Evolutionary conservation across 2,113 vertebrate genomes (phyloP).

Genomic region (Pteropus alecto): DNA sequence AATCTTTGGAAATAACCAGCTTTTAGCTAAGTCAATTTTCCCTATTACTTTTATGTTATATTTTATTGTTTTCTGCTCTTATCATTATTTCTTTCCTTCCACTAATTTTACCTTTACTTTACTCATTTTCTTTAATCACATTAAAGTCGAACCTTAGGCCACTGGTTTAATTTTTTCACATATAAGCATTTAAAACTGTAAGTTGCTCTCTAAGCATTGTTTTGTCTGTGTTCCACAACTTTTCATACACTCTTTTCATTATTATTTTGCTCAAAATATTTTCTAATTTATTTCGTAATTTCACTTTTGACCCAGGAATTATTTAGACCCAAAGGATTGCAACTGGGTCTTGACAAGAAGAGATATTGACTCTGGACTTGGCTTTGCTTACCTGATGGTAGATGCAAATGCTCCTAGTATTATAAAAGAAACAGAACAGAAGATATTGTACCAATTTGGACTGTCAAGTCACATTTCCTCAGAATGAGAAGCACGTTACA

Average conservation of each 20-base stretch:
- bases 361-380: background rate
- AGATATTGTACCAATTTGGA: background rate
- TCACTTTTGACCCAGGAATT: background rate
- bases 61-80: background rate
- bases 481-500: background rate
- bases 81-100: background rate
- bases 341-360: background rate
- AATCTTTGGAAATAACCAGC: background rate
- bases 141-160: background rate
- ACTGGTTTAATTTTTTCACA: background rate
- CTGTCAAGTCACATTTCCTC: background rate
- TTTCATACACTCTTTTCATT: background rate
- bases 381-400: background rate
- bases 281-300: background rate
- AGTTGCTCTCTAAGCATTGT: background rate
- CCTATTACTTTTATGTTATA: background rate
- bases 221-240: background rate
- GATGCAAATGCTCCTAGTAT: background rate
- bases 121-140: background rate
- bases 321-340: background rate
- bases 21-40: background rate
- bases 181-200: background rate
- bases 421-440: background rate
- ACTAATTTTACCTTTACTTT: background rate
- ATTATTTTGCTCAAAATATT: background rate